These are phyloP conservation scores for Calidris pygmaea DNA, from an alignment of 2,113 vertebrate genomes.

Conservation along the genomic window DNA sequence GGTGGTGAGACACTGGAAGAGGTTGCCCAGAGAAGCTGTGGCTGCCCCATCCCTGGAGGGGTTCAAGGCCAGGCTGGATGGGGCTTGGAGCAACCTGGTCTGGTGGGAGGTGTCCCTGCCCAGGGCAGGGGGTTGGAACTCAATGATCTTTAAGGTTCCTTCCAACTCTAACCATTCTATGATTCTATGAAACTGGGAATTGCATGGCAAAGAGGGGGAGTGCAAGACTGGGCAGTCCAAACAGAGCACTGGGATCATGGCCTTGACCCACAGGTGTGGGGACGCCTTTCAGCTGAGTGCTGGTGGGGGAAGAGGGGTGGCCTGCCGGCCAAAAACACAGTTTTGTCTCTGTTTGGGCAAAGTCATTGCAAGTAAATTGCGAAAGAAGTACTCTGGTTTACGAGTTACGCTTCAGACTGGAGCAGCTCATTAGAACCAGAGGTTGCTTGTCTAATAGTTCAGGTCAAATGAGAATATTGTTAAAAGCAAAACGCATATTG, in stretches of 20 bases:
- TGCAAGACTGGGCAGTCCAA: fast-evolving
- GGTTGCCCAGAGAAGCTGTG: too few species aligned
- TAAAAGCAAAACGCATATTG: too few species aligned
- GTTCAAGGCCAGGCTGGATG: too few species aligned
- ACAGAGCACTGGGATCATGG: fast-evolving
- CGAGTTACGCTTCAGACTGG: not conserved
- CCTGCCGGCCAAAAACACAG: fast-evolving
- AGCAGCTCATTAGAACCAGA: not conserved
- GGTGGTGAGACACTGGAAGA: too few species aligned
- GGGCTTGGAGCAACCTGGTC: too few species aligned
- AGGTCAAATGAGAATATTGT: not conserved
- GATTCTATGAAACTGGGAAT: not conserved
- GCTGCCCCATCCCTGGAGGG: too few species aligned
- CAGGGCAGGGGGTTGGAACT: too few species aligned
- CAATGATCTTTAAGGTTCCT: too few species aligned
- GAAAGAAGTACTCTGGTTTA: not conserved
- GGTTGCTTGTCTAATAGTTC: not conserved
- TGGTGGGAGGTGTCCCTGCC: too few species aligned
- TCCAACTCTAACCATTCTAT: too few species aligned
- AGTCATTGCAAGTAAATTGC: not conserved
- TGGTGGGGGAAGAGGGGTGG: not conserved
- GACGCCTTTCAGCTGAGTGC: fast-evolving
- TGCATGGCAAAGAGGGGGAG: not conserved
- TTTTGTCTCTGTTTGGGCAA: not conserved
- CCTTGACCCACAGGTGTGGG: not conserved